Conservation (phyloP, 64 coral and sea anemone genomes). For the Actinia tenebrosa region DNA sequence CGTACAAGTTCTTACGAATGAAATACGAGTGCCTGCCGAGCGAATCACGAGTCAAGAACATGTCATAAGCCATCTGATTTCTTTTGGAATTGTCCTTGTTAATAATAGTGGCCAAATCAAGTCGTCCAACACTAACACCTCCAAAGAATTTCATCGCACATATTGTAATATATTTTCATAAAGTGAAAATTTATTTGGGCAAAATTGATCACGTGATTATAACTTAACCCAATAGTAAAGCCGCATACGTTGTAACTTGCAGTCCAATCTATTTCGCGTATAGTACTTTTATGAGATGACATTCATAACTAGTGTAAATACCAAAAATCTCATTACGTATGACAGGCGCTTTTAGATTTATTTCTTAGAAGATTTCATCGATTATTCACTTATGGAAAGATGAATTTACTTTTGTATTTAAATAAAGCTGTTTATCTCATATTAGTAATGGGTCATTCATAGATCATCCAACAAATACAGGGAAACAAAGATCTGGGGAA, state of each 20-base stretch:
- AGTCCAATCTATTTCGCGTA: background rate
- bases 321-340: background rate
- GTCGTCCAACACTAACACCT: background rate
- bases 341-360: background rate
- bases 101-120: background rate
- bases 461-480: too few relatives aligned
- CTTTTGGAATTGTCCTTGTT: background rate
- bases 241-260: background rate
- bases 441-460: background rate
- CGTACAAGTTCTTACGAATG: constrained; percentile 81
- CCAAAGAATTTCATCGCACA: background rate
- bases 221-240: background rate
- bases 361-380: background rate
- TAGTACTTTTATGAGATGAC: background rate
- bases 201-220: background rate
- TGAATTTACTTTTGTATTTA: constrained; percentile 1
- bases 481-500: too few relatives aligned
- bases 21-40: constrained; percentile 83
- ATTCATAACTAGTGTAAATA: background rate
- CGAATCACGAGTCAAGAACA: constrained; percentile 81
- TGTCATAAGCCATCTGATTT: background rate
- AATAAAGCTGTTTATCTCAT: background rate
- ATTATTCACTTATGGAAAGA: background rate
- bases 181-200: background rate
- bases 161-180: constrained; percentile 17